Percentiles rank a stretch among this genome's conserved stretches.
These are phyloP conservation scores for Polyommatus iphigenia DNA, from an alignment of 2,888 invertebrate species.

Conservation along the genomic window DNA sequence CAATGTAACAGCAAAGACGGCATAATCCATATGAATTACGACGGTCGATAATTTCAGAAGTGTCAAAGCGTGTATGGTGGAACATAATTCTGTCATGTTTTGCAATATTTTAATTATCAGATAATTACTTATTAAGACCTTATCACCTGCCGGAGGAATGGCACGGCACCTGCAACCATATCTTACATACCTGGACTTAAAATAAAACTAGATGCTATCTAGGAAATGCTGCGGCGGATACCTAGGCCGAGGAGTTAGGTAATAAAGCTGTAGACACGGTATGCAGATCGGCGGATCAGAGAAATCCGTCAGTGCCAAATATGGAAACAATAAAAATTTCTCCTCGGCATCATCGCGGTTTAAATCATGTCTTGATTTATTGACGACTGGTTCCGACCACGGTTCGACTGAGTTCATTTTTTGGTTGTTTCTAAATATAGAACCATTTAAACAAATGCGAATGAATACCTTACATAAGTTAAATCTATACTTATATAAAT, in stretches of 20 bases:
- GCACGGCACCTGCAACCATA: slow-evolving; percentile 27
- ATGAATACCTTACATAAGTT: not conserved
- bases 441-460: not conserved
- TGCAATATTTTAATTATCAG: slow-evolving; percentile 22
- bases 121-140: slow-evolving; percentile 27
- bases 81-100: slow-evolving; percentile 23
- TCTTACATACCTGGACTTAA: slow-evolving; percentile 14
- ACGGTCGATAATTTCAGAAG: not conserved
- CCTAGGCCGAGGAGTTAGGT: not conserved
- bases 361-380: slow-evolving; percentile 17
- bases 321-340: slow-evolving; percentile 22
- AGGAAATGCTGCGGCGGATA: slow-evolving; percentile 3
- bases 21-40: not conserved
- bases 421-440: not conserved
- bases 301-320: slow-evolving; percentile 9
- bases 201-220: slow-evolving; percentile 25
- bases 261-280: slow-evolving; percentile 5
- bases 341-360: not conserved
- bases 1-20: not conserved
- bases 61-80: slow-evolving; percentile 3
- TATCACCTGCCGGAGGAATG: slow-evolving; percentile 23
- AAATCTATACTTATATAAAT: too few relatives aligned
- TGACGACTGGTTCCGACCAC: not conserved
- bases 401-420: not conserved
- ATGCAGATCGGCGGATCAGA: slow-evolving; percentile 8